Percentiles rank a stretch among this genome's conserved stretches.
phyloP scores from a whole-genome alignment of 2,113 vertebrate species.

The Camelus bactrianus region DNA sequence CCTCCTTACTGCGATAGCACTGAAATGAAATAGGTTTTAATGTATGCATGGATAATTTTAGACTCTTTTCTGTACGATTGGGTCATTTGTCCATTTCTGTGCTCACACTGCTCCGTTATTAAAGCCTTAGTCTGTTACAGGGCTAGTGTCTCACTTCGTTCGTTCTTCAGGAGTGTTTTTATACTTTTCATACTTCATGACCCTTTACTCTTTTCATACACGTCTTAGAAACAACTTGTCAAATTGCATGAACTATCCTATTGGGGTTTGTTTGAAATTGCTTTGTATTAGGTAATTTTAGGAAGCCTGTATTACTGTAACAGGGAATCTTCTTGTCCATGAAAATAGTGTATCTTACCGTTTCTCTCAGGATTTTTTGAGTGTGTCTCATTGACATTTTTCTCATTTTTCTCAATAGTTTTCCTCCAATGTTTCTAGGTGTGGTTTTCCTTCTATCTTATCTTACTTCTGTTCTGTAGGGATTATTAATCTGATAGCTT shows the following conservation, averaged over 20 bases:
- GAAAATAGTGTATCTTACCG: background rate
- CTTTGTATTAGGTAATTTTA: conserved; percentile 44
- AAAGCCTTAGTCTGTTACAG: background rate
- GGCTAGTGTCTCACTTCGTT: background rate
- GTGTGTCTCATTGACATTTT: background rate
- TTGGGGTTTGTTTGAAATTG: background rate
- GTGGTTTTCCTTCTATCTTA: background rate
- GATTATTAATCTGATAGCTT: background rate
- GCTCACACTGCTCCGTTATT: background rate
- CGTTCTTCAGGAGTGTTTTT: background rate
- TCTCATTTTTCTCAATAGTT: background rate
- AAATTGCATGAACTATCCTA: background rate
- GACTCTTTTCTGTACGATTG: background rate
- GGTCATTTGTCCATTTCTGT: background rate
- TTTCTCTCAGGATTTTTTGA: background rate
- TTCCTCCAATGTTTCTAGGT: background rate
- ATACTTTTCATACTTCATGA: background rate
- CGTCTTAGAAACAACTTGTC: background rate
- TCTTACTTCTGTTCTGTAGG: background rate
- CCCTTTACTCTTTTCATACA: background rate
- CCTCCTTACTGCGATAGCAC: background rate
- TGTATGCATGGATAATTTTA: conserved; percentile 51
- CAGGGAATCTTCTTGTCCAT: background rate
- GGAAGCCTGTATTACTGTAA: background rate
- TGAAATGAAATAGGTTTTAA: conserved; percentile 43